These are phyloP conservation scores for Amphipyra berbera DNA, from an alignment of 2,888 invertebrate species.

Conservation along the genomic window DNA sequence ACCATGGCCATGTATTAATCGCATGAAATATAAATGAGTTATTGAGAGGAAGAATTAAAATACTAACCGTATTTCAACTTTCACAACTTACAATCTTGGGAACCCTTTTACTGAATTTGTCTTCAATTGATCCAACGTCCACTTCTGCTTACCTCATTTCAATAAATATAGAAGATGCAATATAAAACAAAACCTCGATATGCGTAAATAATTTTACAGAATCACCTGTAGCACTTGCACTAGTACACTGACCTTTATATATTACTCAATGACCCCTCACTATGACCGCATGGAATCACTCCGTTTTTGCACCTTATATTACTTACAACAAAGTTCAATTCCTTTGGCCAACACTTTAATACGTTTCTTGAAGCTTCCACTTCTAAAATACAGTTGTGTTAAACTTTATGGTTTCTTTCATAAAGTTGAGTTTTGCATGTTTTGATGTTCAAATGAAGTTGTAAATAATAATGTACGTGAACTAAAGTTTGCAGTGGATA, in stretches of 20 bases:
- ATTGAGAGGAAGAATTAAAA: no score
- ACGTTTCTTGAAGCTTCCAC: constrained; percentile 15
- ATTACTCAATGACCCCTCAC: constrained; percentile 77
- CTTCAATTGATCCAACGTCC: no score
- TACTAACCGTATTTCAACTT: no score
- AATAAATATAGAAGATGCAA: constrained; percentile 3
- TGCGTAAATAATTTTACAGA: constrained; percentile 33
- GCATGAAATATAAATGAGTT: no score
- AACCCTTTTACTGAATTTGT: no score
- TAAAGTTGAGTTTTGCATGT: constrained; percentile 20
- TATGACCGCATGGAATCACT: constrained; percentile 56
- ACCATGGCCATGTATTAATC: no score
- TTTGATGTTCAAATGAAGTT: neutral
- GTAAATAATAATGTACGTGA: constrained; percentile 49
- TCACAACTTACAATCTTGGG: no score
- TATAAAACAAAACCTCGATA: constrained; percentile 3
- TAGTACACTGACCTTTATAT: constrained; percentile 71
- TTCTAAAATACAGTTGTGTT: constrained; percentile 3
- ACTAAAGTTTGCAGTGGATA: constrained; percentile 52
- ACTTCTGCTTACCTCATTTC: no score
- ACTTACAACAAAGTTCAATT: constrained; percentile 7
- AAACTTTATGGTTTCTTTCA: neutral
- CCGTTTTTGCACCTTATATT: neutral
- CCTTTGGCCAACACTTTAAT: constrained; percentile 9
- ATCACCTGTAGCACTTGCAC: constrained; percentile 50